These are phyloP conservation scores for Lasioglossum baleicum DNA, from an alignment of 1,140 invertebrate species.

Conservation along the genomic window DNA sequence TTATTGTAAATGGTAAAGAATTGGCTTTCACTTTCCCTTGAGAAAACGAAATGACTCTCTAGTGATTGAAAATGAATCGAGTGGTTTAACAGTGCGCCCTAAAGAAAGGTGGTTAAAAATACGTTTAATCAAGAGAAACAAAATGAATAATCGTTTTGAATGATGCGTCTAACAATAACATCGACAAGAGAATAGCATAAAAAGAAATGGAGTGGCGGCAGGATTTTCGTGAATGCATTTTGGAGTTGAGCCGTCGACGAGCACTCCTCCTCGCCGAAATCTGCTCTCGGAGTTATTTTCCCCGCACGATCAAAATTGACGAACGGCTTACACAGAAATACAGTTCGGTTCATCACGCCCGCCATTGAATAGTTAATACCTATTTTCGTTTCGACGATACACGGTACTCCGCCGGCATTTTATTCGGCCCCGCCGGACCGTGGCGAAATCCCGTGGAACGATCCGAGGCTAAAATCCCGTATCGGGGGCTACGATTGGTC, in stretches of 20 bases:
- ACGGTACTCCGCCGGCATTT: slow-evolving; percentile 45
- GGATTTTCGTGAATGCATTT: not conserved
- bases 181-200: no score
- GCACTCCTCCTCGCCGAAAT: slow-evolving; percentile 5
- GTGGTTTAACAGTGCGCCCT: no score
- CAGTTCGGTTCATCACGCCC: slow-evolving; percentile 42
- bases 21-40: no score
- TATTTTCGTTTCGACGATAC: slow-evolving; percentile 52
- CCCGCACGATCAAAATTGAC: slow-evolving; percentile 43
- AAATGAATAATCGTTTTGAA: no score
- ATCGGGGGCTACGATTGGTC: slow-evolving; percentile 64
- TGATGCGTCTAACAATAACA: no score
- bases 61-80: no score
- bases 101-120: no score
- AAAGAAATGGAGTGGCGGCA: no score
- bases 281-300: slow-evolving; percentile 12
- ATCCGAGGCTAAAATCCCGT: slow-evolving; percentile 60
- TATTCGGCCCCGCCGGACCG: slow-evolving; percentile 57
- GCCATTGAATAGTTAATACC: slow-evolving; percentile 57
- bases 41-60: no score
- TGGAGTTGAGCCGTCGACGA: not conserved
- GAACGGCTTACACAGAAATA: slow-evolving; percentile 44
- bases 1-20: no score
- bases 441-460: slow-evolving; percentile 54
- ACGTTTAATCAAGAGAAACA: no score